Base-by-base conservation (phyloP, 2,888 invertebrate species). In the Eucera pruinosa region DNA sequence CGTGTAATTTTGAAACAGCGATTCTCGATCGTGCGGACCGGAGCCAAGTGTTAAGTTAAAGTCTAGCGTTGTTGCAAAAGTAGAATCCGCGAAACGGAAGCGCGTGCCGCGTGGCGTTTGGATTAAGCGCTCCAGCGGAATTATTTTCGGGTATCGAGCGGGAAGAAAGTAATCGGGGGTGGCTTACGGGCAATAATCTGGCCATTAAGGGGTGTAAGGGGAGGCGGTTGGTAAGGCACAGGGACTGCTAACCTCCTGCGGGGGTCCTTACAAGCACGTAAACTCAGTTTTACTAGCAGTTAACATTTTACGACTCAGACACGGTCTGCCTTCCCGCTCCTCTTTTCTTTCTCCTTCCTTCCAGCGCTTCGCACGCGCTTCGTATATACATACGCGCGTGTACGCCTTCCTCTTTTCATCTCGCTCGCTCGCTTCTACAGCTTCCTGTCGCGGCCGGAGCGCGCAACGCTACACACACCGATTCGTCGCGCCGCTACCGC, bases 221-320 rank as follows among this genome's bases (percentile, higher is more conserved):
- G 83, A 72, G 77, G 76, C 75, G 76, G 78, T 74, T 70, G 73
- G 67, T 76, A 61, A 73, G 82, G 66, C 66, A 43, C 80, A 68
- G 79, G 80, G 80, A 74, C 82, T 80, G 71, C 71, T 77, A 84
- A 81, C 83, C 83, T 89, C 89, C 86, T 81, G 74, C 86, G 88
- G 89, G 90, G 89, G 89, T 91, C 89, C 90, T 92, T 91, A 92
- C 92, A 90, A 90, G 90, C 90, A 87, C 91, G 91, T 92, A 92
- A 92, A 92, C 91, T 91, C 89, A 87, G 88, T 90, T 92, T 92
- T 92, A 92, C 91, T 90, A 89, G 89, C 91, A 91, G 91, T 92
- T 92, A 92, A 91, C 88, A 88, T 91, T 92, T 92, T 92, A 92
- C 91, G 92, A 91, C 89, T 88, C 80, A 81, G 88, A 88, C n/a